Evolutionary conservation across 2,113 vertebrate genomes (phyloP).

Genomic region (Odocoileus hemionus): DNA sequence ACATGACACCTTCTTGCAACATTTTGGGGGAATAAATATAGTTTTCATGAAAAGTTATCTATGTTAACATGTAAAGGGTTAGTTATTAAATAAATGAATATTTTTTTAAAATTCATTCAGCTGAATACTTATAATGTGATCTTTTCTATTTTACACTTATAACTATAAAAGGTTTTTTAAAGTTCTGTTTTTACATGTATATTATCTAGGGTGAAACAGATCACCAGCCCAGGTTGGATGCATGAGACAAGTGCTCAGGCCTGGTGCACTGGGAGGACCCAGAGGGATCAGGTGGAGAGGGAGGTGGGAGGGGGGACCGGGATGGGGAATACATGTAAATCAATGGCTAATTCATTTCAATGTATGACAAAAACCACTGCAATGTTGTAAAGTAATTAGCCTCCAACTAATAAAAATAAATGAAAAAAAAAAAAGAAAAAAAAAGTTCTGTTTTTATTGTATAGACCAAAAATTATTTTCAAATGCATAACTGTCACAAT

Average conservation of each 20-base stretch:
- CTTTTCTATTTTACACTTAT: background rate
- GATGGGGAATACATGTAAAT: no score
- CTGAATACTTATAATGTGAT: background rate
- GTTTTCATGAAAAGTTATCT: conserved; percentile 21
- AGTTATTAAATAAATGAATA: background rate
- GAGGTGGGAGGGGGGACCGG: no score
- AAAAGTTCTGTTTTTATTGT: background rate
- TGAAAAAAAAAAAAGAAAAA: no score
- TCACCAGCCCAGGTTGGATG: no score
- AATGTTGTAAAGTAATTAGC: no score
- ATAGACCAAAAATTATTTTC: background rate
- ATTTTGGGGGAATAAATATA: background rate
- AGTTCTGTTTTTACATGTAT: background rate
- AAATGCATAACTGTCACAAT: background rate
- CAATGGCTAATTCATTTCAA: no score
- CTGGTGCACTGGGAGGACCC: no score
- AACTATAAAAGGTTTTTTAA: background rate
- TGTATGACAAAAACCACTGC: no score
- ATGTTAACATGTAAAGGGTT: background rate
- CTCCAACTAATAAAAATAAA: no score
- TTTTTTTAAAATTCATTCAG: background rate
- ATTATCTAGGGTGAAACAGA: no score
- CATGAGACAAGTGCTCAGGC: no score
- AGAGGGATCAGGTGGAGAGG: no score
- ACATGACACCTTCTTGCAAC: background rate